A percentile compares a stretch with the other conserved stretches of the same genome.
These are phyloP conservation scores for Hystrix brachyura DNA, from an alignment of 2,113 vertebrate species.

Conservation along the genomic window DNA sequence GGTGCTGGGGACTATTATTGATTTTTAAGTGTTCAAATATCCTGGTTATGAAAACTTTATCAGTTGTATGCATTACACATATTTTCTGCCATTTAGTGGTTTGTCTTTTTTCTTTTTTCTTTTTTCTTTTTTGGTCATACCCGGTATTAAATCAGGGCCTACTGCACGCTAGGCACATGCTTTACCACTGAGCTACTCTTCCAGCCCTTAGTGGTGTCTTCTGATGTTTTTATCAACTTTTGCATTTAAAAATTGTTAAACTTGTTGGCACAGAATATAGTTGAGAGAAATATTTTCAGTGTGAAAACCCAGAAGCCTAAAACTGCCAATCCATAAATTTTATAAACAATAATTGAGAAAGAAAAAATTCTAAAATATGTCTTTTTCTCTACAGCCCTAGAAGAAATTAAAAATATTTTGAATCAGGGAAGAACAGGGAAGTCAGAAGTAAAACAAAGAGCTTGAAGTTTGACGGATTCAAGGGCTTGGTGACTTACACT, in stretches of 20 bases:
- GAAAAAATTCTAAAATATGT: neutral
- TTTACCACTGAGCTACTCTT: neutral
- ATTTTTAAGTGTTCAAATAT: neutral
- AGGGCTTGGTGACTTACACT: neutral
- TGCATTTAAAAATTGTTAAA: constrained; percentile 25
- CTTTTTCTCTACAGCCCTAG: neutral
- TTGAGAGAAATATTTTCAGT: neutral
- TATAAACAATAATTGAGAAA: constrained; percentile 15
- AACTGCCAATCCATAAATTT: neutral
- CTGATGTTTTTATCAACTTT: neutral
- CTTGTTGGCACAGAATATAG: neutral
- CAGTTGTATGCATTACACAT: neutral
- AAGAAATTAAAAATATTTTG: constrained; percentile 26
- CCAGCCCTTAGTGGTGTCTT: neutral
- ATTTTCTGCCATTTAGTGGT: neutral
- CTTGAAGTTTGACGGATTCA: neutral
- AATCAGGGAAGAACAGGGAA: neutral
- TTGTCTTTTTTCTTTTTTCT: neutral
- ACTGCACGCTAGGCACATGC: neutral
- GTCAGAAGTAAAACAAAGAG: neutral
- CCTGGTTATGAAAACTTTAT: neutral
- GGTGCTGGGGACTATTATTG: neutral
- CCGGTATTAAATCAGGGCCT: neutral
- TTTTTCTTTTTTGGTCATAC: neutral
- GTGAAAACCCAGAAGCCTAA: neutral